Conservation (phyloP, 2,797 vertebrate genomes). For the Chiroxiphia lanceolata region DNA sequence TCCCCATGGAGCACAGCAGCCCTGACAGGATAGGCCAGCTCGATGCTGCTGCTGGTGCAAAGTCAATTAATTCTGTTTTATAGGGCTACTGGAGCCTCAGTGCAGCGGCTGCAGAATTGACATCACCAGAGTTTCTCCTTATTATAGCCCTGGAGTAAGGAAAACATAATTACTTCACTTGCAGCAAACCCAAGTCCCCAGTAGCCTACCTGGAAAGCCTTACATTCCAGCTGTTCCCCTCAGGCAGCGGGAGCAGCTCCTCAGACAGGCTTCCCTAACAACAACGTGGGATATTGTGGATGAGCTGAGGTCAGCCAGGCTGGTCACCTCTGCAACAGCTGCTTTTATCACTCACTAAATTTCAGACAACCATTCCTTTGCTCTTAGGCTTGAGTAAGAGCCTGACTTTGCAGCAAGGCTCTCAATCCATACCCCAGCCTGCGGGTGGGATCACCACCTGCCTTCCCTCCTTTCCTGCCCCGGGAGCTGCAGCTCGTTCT, state of each 20-base stretch:
- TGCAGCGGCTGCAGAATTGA: neutral
- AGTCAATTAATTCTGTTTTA: conserved; percentile 7
- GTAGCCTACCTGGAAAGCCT: neutral
- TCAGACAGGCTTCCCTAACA: neutral
- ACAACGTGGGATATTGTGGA: fast-evolving
- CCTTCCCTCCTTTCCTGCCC: neutral
- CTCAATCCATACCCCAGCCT: fast-evolving
- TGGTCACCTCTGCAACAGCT: neutral
- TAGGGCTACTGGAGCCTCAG: neutral
- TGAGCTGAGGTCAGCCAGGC: neutral
- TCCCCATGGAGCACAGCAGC: neutral
- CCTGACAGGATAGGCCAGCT: neutral
- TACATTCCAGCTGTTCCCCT: neutral
- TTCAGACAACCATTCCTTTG: neutral
- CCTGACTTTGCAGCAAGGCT: neutral
- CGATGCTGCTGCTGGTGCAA: neutral
- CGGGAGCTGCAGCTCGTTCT: neutral
- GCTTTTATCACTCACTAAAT: neutral
- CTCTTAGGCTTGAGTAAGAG: fast-evolving
- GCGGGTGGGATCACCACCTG: fast-evolving
- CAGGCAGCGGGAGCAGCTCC: neutral
- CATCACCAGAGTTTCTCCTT: neutral
- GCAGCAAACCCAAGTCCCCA: neutral
- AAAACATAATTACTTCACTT: neutral
- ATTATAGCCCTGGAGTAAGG: neutral